phyloP scores from a whole-genome alignment of 2,888 invertebrate species.

The Physocephala rufipes region DNA sequence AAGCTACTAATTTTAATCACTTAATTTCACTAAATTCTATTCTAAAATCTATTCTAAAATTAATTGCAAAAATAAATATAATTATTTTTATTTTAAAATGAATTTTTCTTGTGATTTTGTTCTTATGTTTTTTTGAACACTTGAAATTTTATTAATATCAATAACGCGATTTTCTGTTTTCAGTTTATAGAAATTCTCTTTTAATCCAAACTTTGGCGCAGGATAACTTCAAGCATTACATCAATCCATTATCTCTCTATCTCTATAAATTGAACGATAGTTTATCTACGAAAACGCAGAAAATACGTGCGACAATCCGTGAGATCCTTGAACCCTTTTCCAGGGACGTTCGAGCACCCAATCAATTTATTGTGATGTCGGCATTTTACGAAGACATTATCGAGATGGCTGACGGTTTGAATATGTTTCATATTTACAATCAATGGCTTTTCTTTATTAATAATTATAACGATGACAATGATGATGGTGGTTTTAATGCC shows the following conservation, averaged over 20 bases:
- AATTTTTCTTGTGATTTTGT: too few species aligned
- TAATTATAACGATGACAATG: conserved; percentile 58
- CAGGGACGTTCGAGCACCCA: conserved; percentile 43
- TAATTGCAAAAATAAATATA: background rate
- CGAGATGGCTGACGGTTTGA: conserved; percentile 73
- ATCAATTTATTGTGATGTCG: conserved; percentile 60
- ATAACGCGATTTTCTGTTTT: conserved; percentile 29
- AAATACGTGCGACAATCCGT: conserved; percentile 53
- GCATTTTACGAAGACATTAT: conserved; percentile 69
- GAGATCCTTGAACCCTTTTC: conserved; percentile 53
- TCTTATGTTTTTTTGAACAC: background rate
- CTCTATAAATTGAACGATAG: conserved; percentile 59
- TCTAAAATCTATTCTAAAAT: too few species aligned
- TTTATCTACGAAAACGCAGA: conserved; percentile 50
- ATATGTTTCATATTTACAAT: conserved; percentile 75
- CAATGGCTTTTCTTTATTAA: conserved; percentile 84
- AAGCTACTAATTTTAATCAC: too few species aligned
- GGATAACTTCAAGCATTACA: conserved; percentile 58
- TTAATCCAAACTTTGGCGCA: conserved; percentile 58
- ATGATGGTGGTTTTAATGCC: conserved; percentile 63
- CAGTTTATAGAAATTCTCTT: conserved; percentile 55
- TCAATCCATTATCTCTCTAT: conserved; percentile 58
- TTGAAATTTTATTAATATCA: background rate
- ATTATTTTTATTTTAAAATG: too few species aligned
- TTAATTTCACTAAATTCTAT: too few species aligned